Percentiles rank a stretch among this genome's conserved stretches.
These are phyloP conservation scores for Trypoxylus dichotomus DNA, from an alignment of 1,140 invertebrate species.

Conservation along the genomic window DNA sequence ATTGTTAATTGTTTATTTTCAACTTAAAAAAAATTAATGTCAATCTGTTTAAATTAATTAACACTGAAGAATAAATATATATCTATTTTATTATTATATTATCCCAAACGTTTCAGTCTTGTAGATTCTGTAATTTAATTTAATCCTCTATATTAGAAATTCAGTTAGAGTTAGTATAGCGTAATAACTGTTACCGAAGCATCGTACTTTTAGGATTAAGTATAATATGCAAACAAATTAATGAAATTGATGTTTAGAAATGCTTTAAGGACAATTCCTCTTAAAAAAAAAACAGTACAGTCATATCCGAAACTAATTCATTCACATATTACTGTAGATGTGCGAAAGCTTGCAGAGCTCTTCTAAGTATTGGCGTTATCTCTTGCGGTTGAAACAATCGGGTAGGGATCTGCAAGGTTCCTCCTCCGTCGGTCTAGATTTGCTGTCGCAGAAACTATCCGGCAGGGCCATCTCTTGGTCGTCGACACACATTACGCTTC, in stretches of 20 bases:
- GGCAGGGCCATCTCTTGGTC: conserved; percentile 69
- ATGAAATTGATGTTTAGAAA: background rate
- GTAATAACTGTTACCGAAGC: conserved; percentile 6
- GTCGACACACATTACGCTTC: conserved; percentile 75
- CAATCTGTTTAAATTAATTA: conserved; percentile 9
- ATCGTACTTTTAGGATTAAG: background rate
- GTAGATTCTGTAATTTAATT: conserved; percentile 29
- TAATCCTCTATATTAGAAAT: conserved; percentile 18
- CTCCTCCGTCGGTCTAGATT: conserved; percentile 62
- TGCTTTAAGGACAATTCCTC: background rate
- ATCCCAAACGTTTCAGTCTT: conserved; percentile 18
- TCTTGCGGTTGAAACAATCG: conserved; percentile 52
- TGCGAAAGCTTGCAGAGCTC: background rate
- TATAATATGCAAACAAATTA: conserved; percentile 11
- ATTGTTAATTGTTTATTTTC: conserved; percentile 12
- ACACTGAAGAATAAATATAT: background rate
- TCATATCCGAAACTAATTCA: background rate
- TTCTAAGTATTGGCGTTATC: background rate
- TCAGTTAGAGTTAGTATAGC: conserved; percentile 8
- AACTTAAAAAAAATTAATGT: conserved; percentile 26
- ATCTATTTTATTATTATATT: conserved; percentile 5
- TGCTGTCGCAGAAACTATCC: conserved; percentile 65
- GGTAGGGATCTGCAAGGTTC: conserved; percentile 66
- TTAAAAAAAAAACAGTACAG: too few relatives aligned
- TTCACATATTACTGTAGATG: background rate